These are phyloP conservation scores for Lepus townsendii DNA, from an alignment of 2,797 vertebrate species.

Conservation along the genomic window DNA sequence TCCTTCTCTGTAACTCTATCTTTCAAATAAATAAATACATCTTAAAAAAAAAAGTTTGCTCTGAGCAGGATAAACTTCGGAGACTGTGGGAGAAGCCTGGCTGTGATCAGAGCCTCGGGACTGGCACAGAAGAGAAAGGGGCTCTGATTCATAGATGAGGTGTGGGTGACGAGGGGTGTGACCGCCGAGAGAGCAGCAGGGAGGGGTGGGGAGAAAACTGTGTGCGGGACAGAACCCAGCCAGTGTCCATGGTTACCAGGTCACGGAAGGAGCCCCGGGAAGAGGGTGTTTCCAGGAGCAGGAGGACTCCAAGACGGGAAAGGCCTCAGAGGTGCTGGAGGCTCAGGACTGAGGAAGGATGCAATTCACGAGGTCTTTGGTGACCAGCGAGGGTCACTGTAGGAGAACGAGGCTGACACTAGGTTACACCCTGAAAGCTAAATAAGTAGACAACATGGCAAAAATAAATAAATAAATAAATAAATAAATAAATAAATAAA, in stretches of 20 bases:
- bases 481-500: not conserved
- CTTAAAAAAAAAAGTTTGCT: not conserved
- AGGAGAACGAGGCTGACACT: not conserved
- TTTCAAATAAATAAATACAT: too few species aligned
- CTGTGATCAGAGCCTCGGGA: not conserved
- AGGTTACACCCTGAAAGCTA: not conserved
- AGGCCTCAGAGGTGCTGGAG: not conserved
- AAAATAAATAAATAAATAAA: not conserved
- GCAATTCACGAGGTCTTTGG: not conserved
- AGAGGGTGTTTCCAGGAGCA: not conserved
- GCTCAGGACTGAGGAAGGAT: not conserved
- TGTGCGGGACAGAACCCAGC: not conserved
- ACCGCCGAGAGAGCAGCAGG: not conserved
- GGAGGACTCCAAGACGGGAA: not conserved
- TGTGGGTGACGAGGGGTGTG: not conserved
- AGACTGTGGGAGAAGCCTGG: not conserved
- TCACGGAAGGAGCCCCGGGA: not conserved
- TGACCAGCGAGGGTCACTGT: not conserved
- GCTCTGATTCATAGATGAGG: not conserved
- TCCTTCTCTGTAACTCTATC: too few species aligned
- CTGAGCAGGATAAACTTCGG: not conserved
- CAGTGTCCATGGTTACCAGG: rapidly evolving
- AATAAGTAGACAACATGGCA: not conserved
- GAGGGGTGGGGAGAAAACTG: not conserved
- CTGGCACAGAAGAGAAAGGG: not conserved